These are phyloP conservation scores for Reinhardtius hippoglossoides DNA, from an alignment of 2,113 vertebrate species.

Conservation along the genomic window DNA sequence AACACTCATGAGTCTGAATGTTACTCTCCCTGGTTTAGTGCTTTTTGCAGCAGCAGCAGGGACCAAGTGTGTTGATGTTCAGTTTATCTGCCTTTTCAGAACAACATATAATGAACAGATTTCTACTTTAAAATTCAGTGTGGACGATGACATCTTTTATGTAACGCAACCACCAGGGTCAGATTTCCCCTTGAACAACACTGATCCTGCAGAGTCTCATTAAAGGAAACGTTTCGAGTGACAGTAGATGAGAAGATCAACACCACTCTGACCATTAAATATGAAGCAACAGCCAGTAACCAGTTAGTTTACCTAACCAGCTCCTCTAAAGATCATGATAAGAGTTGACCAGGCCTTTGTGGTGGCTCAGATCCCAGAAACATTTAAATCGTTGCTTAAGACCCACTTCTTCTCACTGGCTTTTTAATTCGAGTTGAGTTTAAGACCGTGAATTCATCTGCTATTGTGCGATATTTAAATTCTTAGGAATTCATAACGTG, in stretches of 20 bases:
- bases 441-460: no score
- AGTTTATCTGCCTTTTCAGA: background rate
- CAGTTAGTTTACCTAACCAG: background rate
- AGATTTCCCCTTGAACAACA: background rate
- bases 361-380: no score
- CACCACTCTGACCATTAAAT: background rate
- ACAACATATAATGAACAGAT: background rate
- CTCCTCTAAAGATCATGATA: no score
- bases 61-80: background rate
- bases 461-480: no score
- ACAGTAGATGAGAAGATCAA: background rate
- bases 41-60: constrained; percentile 11
- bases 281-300: background rate
- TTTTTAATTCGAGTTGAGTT: no score
- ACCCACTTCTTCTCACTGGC: no score
- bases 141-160: background rate
- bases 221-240: background rate
- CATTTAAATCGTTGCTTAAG: no score
- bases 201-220: background rate
- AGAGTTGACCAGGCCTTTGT: no score
- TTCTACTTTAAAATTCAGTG: background rate
- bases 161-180: background rate
- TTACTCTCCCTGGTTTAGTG: background rate
- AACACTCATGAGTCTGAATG: background rate
- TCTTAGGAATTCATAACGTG: no score